Conservation (phyloP, 2,113 vertebrate genomes). For the Hystrix brachyura region DNA sequence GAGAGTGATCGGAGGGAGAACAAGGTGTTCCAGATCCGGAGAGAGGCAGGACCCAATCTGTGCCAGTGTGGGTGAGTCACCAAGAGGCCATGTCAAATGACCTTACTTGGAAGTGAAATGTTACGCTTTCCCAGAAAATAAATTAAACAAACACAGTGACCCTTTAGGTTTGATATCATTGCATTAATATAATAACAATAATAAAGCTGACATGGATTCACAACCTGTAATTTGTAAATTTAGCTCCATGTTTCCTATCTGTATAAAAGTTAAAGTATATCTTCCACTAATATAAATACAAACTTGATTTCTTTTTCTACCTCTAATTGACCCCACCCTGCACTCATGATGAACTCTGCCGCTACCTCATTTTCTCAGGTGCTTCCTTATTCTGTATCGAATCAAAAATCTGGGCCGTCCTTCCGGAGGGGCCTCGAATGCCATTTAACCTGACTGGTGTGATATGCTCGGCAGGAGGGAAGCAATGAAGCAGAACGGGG, state of each 20-base stretch:
- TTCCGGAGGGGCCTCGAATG: slow-evolving; percentile 69
- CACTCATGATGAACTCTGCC: slow-evolving; percentile 70
- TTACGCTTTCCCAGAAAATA: slow-evolving; percentile 69
- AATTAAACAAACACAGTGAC: slow-evolving; percentile 79
- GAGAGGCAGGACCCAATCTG: background rate
- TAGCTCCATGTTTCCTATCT: slow-evolving; percentile 58
- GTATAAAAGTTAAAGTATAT: slow-evolving; percentile 62
- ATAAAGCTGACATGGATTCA: slow-evolving; percentile 78
- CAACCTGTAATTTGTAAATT: slow-evolving; percentile 80
- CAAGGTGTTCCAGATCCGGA: background rate
- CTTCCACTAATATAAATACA: slow-evolving; percentile 64
- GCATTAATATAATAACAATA: slow-evolving; percentile 81
- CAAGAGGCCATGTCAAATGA: slow-evolving; percentile 54
- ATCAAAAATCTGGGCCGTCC: slow-evolving; percentile 49
- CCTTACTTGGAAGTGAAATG: slow-evolving; percentile 63
- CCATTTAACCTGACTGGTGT: slow-evolving; percentile 72
- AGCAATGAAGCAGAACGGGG: slow-evolving; percentile 70
- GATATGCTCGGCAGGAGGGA: slow-evolving; percentile 63
- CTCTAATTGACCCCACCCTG: slow-evolving; percentile 56
- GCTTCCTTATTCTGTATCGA: slow-evolving; percentile 6
- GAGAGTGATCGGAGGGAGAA: background rate
- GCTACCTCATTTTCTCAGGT: slow-evolving; percentile 27
- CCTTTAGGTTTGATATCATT: slow-evolving; percentile 78
- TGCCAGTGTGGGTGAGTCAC: slow-evolving; percentile 32
- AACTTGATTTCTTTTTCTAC: slow-evolving; percentile 57